A percentile compares a stretch with the other conserved stretches of the same genome.
These are phyloP conservation scores for Agrotis clavis DNA, from an alignment of 2,888 invertebrate species.

Conservation along the genomic window DNA sequence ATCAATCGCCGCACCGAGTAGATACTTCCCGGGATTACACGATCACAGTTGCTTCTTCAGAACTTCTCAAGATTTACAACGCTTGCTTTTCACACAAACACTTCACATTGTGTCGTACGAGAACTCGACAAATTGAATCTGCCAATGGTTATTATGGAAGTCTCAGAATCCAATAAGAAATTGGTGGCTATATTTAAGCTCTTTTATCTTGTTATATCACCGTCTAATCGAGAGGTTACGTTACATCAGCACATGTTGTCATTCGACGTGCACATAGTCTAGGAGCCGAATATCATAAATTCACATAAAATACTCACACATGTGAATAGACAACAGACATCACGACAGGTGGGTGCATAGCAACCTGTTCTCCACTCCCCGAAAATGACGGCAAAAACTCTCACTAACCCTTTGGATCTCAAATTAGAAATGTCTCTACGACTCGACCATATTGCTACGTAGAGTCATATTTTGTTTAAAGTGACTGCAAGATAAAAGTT, in stretches of 20 bases:
- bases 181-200: constrained; percentile 30
- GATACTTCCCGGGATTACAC: constrained; percentile 18
- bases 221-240: constrained; percentile 20
- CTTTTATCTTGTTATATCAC: constrained; percentile 57
- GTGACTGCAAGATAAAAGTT: neutral
- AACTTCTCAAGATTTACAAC: neutral
- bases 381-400: constrained; percentile 85
- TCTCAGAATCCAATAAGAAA: constrained; percentile 51
- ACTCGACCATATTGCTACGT: constrained; percentile 44
- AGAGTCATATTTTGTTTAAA: constrained; percentile 13
- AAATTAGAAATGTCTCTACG: constrained; percentile 50
- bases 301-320: constrained; percentile 63
- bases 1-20: constrained; percentile 40
- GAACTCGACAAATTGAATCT: constrained; percentile 30
- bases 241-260: constrained; percentile 57
- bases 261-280: constrained; percentile 39
- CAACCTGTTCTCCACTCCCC: constrained; percentile 80
- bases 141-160: constrained; percentile 16
- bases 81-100: constrained; percentile 2
- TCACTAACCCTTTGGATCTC: constrained; percentile 80
- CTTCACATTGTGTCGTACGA: constrained; percentile 5
- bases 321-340: constrained; percentile 66
- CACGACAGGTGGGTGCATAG: constrained; percentile 79
- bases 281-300: constrained; percentile 60
- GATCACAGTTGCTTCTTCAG: constrained; percentile 4